Conservation (phyloP, 2,113 vertebrate genomes). For the Ranitomeya imitator region DNA sequence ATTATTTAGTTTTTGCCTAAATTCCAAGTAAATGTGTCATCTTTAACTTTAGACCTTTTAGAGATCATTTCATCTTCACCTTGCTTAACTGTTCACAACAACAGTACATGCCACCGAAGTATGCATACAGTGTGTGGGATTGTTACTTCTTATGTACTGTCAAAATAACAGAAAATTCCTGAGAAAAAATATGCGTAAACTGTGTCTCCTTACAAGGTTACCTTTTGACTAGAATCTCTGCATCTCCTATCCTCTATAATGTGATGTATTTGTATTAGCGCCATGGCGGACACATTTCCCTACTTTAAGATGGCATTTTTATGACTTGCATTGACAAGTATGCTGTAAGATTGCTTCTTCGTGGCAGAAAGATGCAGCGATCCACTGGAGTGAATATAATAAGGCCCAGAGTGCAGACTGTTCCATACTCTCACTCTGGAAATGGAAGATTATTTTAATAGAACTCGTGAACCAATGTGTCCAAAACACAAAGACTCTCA, state of each 20-base stretch:
- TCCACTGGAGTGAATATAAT: slow-evolving; percentile 35
- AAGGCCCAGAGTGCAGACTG: not conserved
- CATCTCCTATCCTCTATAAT: not conserved
- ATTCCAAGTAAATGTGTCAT: too few relatives aligned
- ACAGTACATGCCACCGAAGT: too few relatives aligned
- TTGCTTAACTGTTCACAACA: too few relatives aligned
- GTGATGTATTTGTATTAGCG: slow-evolving; percentile 6
- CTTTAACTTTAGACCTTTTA: too few relatives aligned
- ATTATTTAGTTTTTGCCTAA: too few relatives aligned
- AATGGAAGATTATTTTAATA: slow-evolving; percentile 31
- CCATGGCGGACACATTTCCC: not conserved
- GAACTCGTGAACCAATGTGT: slow-evolving; percentile 19
- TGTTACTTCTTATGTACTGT: too few relatives aligned
- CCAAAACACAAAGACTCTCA: not conserved
- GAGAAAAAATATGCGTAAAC: not conserved
- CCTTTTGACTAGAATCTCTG: not conserved
- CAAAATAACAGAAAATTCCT: too few relatives aligned
- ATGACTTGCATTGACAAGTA: slow-evolving; percentile 16
- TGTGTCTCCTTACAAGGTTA: not conserved
- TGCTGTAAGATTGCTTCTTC: not conserved
- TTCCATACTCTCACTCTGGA: slow-evolving; percentile 3
- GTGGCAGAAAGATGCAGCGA: slow-evolving; percentile 9
- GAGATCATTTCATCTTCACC: too few relatives aligned
- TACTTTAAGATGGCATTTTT: slow-evolving; percentile 4
- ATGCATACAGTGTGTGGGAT: too few relatives aligned